These are phyloP conservation scores for Leptestheria dahalacensis DNA, from an alignment of 1,140 invertebrate genomes.

Conservation along the genomic window DNA sequence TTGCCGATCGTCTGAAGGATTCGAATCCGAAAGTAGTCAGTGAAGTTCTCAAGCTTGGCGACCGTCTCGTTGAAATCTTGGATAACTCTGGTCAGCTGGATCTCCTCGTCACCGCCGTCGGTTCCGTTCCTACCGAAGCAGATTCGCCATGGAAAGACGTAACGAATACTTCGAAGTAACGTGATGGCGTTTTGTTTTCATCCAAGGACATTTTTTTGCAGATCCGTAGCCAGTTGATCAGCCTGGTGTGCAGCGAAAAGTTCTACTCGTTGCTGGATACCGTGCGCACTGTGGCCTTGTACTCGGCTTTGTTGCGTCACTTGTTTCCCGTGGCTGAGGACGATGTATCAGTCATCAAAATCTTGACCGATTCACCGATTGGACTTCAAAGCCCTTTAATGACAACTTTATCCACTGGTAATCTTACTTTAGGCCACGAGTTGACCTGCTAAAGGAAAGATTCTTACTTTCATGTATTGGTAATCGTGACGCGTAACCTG, in stretches of 20 bases:
- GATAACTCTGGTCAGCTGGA: background rate
- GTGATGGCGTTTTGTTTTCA: background rate
- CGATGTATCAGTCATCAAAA: background rate
- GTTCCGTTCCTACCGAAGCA: background rate
- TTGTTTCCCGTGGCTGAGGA: background rate
- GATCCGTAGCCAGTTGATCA: no score
- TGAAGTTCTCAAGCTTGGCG: constrained; percentile 3
- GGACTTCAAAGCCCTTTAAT: background rate
- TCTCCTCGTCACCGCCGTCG: background rate
- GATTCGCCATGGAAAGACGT: background rate
- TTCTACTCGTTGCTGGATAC: background rate
- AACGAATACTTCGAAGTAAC: background rate
- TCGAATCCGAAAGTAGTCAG: background rate
- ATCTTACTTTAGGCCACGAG: no score
- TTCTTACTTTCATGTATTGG: no score
- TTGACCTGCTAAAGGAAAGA: no score
- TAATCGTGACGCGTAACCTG: no score
- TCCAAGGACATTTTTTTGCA: no score
- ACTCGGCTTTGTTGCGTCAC: background rate
- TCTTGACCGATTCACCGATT: background rate
- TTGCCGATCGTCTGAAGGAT: constrained; percentile 9
- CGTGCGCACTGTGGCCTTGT: background rate
- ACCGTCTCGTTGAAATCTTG: background rate
- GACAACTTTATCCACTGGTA: no score
- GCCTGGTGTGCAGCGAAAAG: background rate